Base-by-base conservation (phyloP, 2,113 vertebrate genomes). In the Elachura formosa region DNA sequence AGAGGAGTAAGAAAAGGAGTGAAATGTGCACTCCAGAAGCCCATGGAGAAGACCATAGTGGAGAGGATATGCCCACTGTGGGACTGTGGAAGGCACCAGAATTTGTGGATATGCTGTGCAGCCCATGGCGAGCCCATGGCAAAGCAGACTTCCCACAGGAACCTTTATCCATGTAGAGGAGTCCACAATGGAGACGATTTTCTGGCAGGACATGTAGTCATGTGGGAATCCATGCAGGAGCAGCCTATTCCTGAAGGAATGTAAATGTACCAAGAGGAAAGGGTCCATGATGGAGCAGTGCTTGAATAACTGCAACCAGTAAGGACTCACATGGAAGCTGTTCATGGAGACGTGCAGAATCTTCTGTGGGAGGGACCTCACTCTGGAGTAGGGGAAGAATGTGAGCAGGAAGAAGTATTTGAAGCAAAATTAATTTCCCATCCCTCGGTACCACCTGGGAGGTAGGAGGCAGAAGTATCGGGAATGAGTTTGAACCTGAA, bases 101-200 rank as follows among this genome's bases (percentile, higher is more conserved):
- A 18, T 1, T 25, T 43, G 38, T 28, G 24, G 15, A 38, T 68
- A 18, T 28, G 6, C 36, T 36, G 17, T 73, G 23, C 55, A 38
- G 14, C 22, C 24, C 20, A 24, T 20, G 21, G 21, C 34, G 5
- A 72, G 5, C 5, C 26, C n/a, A 15, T 9, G 8, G 9, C 4
- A 5, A 34, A 55, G 36, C 6, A 61, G 36, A 10, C 1, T 55
- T 23, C 28, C 51, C 28, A 3, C 36, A 73, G 54, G 48, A 46
- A 17, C 11, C 0, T 0, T 12, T 29, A n/a, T 9, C 12, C 6
- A 3, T 43, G 20, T 17, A 56, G 33, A 61, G 14, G 6, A 55
- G 14, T 21, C 15, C 41, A 46, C 2, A 2, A 6, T 40, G 55
- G 13, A 62, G 25, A 43, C 28, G 4, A 8, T 24, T 55, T 72